Base-by-base conservation (phyloP, 2,797 vertebrate genomes). In the Sylvilagus floridanus region DNA sequence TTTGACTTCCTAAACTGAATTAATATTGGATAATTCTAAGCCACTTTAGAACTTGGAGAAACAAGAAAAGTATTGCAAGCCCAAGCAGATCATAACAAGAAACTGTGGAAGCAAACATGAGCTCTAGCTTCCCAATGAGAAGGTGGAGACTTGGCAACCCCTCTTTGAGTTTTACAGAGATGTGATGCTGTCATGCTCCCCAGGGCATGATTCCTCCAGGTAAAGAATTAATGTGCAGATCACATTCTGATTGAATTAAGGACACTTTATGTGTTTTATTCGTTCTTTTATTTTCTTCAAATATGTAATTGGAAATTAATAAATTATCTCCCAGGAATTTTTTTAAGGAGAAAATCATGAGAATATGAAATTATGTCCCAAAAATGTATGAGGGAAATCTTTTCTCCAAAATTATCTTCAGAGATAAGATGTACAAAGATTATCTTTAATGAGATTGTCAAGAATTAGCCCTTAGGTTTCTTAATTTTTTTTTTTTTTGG, bases 231-330 rank as follows among this genome's bases (percentile, higher is more conserved):
- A 60, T 2, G 69, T 35, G 21, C 42, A 17, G 2, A 52, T 37
- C 57, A 60, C 75, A 30, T 50, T 69, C 13, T 57, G 8, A 42
- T 28, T 75, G 21, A 85, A 84, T 81, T 79, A 78, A 81, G 50
- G 83, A 54, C 28, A 28, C 32, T 24, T 95, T 88, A 6, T 73
- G 17, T 86, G 66, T 87, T 91, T 87, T 89, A 28, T 73, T 95
- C 89, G 30, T 69, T 90, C 30, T 8, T 90, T 91, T 77, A 57
- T 83, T 93, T 93, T 83, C 65, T 92, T 88, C 28, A 81, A 90
- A 86, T 87, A 83, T 87, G 3, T 30, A 69, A n/a, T 73, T 82
- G 17, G n/a, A 11, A 91, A 87, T 86, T 91, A 76, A 54, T 35
- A 87, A 87, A 78, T 89, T 26, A 62, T 60, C 30, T 82, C 35